phyloP scores from a whole-genome alignment of 2,797 vertebrate genomes.

The Ataeniobius toweri region DNA sequence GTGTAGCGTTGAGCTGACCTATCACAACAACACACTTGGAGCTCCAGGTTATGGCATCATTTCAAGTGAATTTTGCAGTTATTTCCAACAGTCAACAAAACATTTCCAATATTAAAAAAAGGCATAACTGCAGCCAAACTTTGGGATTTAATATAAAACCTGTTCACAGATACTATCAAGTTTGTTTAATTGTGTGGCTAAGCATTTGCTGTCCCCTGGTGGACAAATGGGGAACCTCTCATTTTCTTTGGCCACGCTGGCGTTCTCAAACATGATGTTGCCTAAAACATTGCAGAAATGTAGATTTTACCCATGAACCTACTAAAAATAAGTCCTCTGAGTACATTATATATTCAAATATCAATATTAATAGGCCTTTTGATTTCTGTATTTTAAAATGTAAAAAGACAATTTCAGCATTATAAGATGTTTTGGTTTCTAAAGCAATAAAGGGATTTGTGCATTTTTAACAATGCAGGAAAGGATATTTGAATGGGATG shows the following conservation, averaged over 20 bases:
- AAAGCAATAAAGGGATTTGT: too few relatives aligned
- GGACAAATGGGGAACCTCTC: conserved; percentile 25
- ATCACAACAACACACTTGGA: neutral
- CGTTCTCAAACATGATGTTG: too few relatives aligned
- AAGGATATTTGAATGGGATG: too few relatives aligned
- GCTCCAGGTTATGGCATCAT: neutral
- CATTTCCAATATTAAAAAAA: neutral
- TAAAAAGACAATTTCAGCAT: neutral
- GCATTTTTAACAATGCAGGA: too few relatives aligned
- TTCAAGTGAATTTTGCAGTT: neutral
- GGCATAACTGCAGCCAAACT: neutral
- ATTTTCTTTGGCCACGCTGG: neutral
- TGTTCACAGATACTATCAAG: conserved; percentile 16
- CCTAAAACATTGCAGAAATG: neutral
- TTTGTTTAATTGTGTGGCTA: conserved; percentile 2
- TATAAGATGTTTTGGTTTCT: too few relatives aligned
- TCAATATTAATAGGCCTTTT: neutral
- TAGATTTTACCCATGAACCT: neutral
- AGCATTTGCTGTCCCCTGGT: conserved; percentile 76
- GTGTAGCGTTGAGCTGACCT: too few relatives aligned
- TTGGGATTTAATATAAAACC: conserved; percentile 24
- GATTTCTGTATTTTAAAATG: neutral
- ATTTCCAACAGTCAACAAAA: neutral
- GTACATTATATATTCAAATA: neutral
- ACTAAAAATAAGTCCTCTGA: neutral